phyloP scores from a whole-genome alignment of 2,888 invertebrate genomes.

The Lepidocyrtinus sp. region DNA sequence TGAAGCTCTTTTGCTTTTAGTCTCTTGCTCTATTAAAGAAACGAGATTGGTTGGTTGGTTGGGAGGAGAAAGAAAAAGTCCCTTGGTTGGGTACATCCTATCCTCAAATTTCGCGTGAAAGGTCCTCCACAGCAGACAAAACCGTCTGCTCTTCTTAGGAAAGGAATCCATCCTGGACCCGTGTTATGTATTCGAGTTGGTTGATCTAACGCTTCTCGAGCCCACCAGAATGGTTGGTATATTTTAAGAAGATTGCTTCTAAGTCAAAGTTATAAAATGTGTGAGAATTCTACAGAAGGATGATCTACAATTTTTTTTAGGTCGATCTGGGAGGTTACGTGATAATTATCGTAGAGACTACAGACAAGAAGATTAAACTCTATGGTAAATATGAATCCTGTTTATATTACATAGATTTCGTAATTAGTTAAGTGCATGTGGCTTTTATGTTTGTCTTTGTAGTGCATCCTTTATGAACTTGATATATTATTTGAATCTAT shows the following conservation, averaged over 20 bases:
- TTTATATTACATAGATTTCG: no score
- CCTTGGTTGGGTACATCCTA: slow-evolving; percentile 46
- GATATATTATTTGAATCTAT: no score
- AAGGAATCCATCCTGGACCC: slow-evolving; percentile 70
- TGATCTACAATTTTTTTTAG: slow-evolving; percentile 77
- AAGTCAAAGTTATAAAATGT: not conserved
- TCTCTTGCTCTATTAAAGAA: not conserved
- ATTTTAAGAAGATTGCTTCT: no score
- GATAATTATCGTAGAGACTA: slow-evolving; percentile 93
- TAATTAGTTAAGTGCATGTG: no score
- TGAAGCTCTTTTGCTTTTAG: slow-evolving; percentile 1
- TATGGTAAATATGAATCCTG: slow-evolving; percentile 85
- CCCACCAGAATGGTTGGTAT: slow-evolving; percentile 70
- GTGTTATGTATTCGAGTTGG: slow-evolving; percentile 70
- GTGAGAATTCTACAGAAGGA: slow-evolving; percentile 11
- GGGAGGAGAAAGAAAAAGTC: not conserved
- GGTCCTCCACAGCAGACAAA: slow-evolving; percentile 62
- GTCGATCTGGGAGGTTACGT: slow-evolving; percentile 96
- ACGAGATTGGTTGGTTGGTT: not conserved
- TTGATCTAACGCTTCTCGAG: slow-evolving; percentile 70
- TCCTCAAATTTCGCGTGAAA: slow-evolving; percentile 61
- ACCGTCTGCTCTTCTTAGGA: slow-evolving; percentile 63
- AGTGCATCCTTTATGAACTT: not conserved
- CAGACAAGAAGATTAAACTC: slow-evolving; percentile 93
- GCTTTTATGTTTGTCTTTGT: slow-evolving; percentile 5